A percentile compares a stretch with the other conserved stretches of the same genome.
Evolutionary conservation across 2,888 invertebrate genomes (phyloP).

Genomic region (Diplolepis rosae): DNA sequence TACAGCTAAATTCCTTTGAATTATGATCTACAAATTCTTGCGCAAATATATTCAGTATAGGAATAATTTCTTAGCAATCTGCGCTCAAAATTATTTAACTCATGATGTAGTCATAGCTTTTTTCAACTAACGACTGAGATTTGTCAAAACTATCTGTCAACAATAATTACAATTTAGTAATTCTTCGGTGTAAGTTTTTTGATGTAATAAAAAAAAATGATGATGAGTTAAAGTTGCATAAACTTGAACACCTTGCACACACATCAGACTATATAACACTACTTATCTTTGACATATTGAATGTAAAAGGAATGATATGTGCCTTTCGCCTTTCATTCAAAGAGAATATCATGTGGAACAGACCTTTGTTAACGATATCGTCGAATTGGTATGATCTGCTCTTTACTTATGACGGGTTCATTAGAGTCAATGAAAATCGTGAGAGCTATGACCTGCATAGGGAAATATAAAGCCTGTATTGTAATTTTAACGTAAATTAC

Average conservation of each 20-base stretch:
- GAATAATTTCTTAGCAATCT: too few species aligned
- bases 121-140: too few species aligned
- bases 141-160: too few species aligned
- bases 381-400: neutral
- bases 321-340: constrained; percentile 16
- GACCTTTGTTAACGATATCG: constrained; percentile 17
- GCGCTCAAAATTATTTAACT: too few species aligned
- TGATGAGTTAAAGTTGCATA: neutral
- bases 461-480: too few species aligned
- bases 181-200: neutral
- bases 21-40: neutral
- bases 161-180: too few species aligned
- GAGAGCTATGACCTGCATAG: constrained; percentile 12
- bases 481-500: too few species aligned
- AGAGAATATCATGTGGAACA: constrained; percentile 13
- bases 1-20: too few species aligned
- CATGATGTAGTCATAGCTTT: too few species aligned
- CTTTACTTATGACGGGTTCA: constrained; percentile 20
- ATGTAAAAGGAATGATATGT: neutral
- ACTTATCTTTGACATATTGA: constrained; percentile 12
- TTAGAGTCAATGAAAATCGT: constrained; percentile 21
- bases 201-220: neutral
- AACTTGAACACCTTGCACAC: neutral
- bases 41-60: neutral
- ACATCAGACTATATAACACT: neutral